These are phyloP conservation scores for Drosophila sordidapex DNA, from an alignment of 2,888 invertebrate genomes.

Conservation along the genomic window DNA sequence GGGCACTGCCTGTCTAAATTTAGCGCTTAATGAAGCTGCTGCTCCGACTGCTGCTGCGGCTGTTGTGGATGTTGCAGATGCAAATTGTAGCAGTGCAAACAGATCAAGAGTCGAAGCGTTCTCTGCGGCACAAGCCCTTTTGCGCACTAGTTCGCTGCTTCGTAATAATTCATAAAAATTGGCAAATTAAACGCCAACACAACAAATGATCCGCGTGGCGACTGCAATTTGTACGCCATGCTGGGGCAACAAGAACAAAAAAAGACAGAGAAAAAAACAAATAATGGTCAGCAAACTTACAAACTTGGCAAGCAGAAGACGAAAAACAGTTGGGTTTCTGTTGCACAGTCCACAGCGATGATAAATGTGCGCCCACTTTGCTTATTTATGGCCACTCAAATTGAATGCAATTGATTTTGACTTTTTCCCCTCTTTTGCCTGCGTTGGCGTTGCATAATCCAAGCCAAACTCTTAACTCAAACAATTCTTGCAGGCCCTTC, in stretches of 20 bases:
- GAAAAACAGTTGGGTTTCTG: constrained; percentile 52
- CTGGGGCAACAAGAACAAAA: constrained; percentile 25
- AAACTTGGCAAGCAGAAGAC: constrained; percentile 3
- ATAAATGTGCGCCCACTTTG: constrained; percentile 68
- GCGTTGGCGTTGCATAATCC: constrained; percentile 75
- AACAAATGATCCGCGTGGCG: constrained; percentile 71
- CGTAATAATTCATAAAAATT: constrained; percentile 77
- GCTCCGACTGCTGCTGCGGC: constrained; percentile 24
- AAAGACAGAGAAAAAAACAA: constrained; percentile 34
- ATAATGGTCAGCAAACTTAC: constrained; percentile 55
- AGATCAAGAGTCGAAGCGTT: constrained; percentile 40
- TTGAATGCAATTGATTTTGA: constrained; percentile 78
- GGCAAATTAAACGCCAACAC: constrained; percentile 81
- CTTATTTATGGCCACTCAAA: constrained; percentile 76
- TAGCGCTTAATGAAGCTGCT: constrained; percentile 78
- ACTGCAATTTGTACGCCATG: constrained; percentile 67
- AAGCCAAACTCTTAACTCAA: constrained; percentile 36
- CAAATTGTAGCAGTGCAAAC: constrained; percentile 68
- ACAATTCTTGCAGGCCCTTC: constrained; percentile 41
- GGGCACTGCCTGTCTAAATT: constrained; percentile 74
- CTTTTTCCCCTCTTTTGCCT: constrained; percentile 17
- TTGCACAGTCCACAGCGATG: constrained; percentile 48
- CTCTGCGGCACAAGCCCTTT: constrained; percentile 26
- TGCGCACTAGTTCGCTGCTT: constrained; percentile 32
- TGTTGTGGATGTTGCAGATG: constrained; percentile 45